Base-by-base conservation (phyloP, 2,888 invertebrate species). In the Azorinus chamasolen region DNA sequence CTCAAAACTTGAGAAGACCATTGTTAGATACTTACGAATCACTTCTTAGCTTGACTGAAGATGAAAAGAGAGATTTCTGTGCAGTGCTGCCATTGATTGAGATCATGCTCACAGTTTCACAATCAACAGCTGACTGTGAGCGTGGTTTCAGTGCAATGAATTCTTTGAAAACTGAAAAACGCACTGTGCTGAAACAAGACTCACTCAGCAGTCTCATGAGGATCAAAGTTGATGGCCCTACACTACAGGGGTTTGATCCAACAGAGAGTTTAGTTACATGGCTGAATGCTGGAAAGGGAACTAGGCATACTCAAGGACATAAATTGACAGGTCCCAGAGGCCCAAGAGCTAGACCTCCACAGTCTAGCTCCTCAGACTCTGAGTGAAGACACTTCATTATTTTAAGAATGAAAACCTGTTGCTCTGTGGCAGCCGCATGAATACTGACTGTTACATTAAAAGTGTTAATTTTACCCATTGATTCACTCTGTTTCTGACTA, bases 121-220 rank as follows among this genome's bases (percentile, higher is more conserved):
- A 64, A 16, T 20, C 37, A 12, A 75, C 69, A 24, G 69, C 75
- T 12, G 75, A 75, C 25, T 75, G 69, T 75, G 75, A 75, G n/a
- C 14, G 63, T 8, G 69, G 69, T 3, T 69, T 75, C 25, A 63
- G 57, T 24, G 5, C 5, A 1, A 46, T 69, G 27, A 75, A 75
- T 45, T 3, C 6, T 3, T 41, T 70, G 3, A 70, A 61, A 20
- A 53, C 58, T 5, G 1, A 58, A 16, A 0, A 14, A 3, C 27
- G 70, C 27, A 58, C 63, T 6, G 16, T 20, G 0, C 18, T 70
- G 39, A 41, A 53, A 10, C 61, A 70, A 14, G 18, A 37, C 0
- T 18, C 59, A 6, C 64, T 75, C 18, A 1, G 18, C 8, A 43
- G 16, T 22, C 32, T 76, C 2, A 16, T 71, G 18, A 46, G 61